phyloP scores from a whole-genome alignment of 1,140 invertebrate genomes.

The Zophobas atratus region DNA sequence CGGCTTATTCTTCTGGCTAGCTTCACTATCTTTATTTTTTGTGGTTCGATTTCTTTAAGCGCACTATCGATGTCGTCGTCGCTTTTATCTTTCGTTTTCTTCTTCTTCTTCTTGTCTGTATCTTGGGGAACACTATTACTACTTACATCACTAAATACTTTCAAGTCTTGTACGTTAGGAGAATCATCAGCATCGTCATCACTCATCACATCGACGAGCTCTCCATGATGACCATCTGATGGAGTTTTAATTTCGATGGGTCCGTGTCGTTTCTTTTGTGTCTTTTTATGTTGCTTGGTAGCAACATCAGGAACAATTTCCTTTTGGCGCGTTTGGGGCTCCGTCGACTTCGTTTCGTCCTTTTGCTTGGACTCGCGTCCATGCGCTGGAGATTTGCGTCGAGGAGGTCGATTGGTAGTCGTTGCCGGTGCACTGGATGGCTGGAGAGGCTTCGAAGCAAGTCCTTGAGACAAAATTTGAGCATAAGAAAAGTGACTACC shows the following conservation, averaged over 20 bases:
- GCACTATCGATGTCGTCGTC: slow-evolving; percentile 77
- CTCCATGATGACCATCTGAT: slow-evolving; percentile 59
- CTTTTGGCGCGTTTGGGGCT: slow-evolving; percentile 55
- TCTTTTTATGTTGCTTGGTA: slow-evolving; percentile 59
- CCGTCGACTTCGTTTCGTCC: slow-evolving; percentile 60
- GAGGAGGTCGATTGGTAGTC: slow-evolving; percentile 57
- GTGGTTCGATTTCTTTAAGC: slow-evolving; percentile 70
- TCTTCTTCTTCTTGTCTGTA: slow-evolving; percentile 70
- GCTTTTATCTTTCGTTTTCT: slow-evolving; percentile 67
- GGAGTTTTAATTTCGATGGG: slow-evolving; percentile 57
- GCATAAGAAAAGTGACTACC: slow-evolving; percentile 74
- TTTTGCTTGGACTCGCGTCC: slow-evolving; percentile 57
- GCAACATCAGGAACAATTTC: slow-evolving; percentile 58
- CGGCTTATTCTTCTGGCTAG: slow-evolving; percentile 52
- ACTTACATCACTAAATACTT: slow-evolving; percentile 58
- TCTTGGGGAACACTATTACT: slow-evolving; percentile 56
- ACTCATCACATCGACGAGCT: slow-evolving; percentile 59
- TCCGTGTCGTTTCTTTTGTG: slow-evolving; percentile 59
- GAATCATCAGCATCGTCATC: slow-evolving; percentile 55
- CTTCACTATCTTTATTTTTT: slow-evolving; percentile 63
- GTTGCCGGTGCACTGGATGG: slow-evolving; percentile 71
- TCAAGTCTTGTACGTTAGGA: slow-evolving; percentile 58
- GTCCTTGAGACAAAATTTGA: slow-evolving; percentile 80
- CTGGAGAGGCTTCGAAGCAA: slow-evolving; percentile 71
- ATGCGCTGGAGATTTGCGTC: slow-evolving; percentile 63